These are phyloP conservation scores for Anagrus nilaparvatae DNA, from an alignment of 1,140 invertebrate species.

Conservation along the genomic window DNA sequence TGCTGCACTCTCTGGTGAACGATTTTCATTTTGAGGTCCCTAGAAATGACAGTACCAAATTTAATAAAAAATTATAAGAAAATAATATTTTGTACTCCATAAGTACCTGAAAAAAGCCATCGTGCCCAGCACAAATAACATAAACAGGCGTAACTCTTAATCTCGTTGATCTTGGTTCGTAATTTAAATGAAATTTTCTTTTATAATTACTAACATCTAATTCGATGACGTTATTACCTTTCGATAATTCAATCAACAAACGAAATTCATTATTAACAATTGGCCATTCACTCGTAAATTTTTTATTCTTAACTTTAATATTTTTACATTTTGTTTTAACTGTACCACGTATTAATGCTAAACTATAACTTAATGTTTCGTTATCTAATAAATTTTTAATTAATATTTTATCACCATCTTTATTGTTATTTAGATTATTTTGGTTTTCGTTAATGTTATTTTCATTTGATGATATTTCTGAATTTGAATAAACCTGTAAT, in stretches of 20 bases:
- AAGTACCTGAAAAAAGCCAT: conserved; percentile 62
- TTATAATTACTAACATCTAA: conserved; percentile 30
- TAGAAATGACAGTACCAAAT: conserved; percentile 14
- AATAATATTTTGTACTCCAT: neutral
- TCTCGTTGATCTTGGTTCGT: conserved; percentile 34
- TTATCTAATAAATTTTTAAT: conserved; percentile 33
- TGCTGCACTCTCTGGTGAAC: conserved; percentile 63
- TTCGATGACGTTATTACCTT: conserved; percentile 34
- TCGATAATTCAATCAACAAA: conserved; percentile 29
- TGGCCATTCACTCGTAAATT: conserved; percentile 37
- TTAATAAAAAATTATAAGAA: neutral
- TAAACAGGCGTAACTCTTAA: conserved; percentile 56
- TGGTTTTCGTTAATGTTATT: conserved; percentile 14
- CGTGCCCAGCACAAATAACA: conserved; percentile 62
- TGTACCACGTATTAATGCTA: conserved; percentile 33
- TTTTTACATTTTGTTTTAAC: too few relatives aligned
- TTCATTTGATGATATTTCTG: conserved; percentile 24
- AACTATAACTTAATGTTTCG: conserved; percentile 34
- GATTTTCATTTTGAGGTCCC: conserved; percentile 56
- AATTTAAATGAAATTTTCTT: conserved; percentile 25
- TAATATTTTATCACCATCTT: conserved; percentile 28
- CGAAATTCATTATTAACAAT: conserved; percentile 36
- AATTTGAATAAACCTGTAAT: conserved; percentile 30
- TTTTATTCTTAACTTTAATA: too few relatives aligned
- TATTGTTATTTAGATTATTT: conserved; percentile 20